Base-by-base conservation (phyloP, 2,797 vertebrate species). In the Spheniscus humboldti region DNA sequence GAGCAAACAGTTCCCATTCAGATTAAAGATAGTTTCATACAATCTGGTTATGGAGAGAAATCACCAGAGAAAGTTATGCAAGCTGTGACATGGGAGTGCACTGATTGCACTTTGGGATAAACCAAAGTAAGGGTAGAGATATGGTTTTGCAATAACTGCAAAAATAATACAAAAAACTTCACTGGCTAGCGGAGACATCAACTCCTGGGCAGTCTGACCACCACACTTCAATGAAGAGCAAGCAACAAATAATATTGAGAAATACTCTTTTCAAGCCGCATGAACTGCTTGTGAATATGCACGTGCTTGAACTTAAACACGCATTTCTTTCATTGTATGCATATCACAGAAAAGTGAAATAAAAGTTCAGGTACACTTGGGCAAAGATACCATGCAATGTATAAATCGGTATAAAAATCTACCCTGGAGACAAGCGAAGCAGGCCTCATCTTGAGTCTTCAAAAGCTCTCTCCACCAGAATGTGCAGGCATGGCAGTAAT, bases 221-320 rank as follows among this genome's bases (percentile, higher is more conserved):
- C 4, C 35, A 28, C 30, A 39, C 22, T 52, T 35, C 0, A 5
- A 52, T 39, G 22, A 60, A 81, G 52, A 76, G 43, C 47, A 86
- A 86, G 55, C 33, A 81, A 48, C 27, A 91, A 39, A 60, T 10
- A 30, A 59, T 8, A 45, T 4, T 66, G 56, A 33, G 33, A 86
- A 91, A 52, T 18, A 35, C 2, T 31, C 24, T 78, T 71, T 73
- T 39, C 37, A 72, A 77, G 73, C 27, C 0, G 0, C 56, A 24
- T 2, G 7, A 86, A 43, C 22, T 66, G 24, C 35, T 39, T 57
- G 18, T 72, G 47, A 92, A 77, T n/a, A 64, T 9, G 3, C 39
- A 30, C 0, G 0, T 56, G 31, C 43, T 85, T 47, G 47, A 80
- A 55, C 33, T 47, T 56, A 50, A 77, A 39, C 2, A 1, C 0